A percentile compares a stretch with the other conserved stretches of the same genome.
phyloP scores from a whole-genome alignment of 2,797 vertebrate genomes.

The Alauda arvensis region DNA sequence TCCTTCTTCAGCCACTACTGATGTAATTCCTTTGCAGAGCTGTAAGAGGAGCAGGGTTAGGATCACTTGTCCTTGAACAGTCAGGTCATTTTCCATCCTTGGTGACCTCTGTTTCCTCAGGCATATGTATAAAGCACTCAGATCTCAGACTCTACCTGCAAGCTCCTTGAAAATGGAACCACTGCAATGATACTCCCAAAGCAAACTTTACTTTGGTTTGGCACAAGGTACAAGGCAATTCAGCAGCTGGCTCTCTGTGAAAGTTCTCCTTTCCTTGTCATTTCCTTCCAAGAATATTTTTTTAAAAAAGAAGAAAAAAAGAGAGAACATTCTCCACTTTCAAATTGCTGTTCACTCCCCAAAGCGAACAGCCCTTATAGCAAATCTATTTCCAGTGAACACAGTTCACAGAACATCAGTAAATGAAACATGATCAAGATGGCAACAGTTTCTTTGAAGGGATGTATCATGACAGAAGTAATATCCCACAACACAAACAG shows the following conservation, averaged over 20 bases:
- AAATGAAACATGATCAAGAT: neutral
- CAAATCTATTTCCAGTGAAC: neutral
- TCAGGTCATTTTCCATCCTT: neutral
- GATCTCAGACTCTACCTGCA: constrained; percentile 43
- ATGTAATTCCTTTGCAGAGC: neutral
- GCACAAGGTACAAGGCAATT: constrained; percentile 58
- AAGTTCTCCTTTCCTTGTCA: constrained; percentile 58
- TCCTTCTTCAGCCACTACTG: neutral
- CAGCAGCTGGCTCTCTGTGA: constrained; percentile 57
- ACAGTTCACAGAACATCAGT: neutral
- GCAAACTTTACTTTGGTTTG: constrained; percentile 69
- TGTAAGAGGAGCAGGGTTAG: neutral
- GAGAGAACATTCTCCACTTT: constrained; percentile 8
- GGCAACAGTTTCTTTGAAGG: neutral
- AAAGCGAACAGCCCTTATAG: neutral
- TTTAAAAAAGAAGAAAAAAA: neutral
- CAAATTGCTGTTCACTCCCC: constrained; percentile 17
- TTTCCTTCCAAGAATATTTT: constrained; percentile 63
- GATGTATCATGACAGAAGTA: neutral
- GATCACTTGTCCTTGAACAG: neutral
- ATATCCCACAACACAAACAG: neutral
- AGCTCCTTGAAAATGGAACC: constrained; percentile 67
- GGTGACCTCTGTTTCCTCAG: neutral
- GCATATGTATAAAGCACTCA: neutral
- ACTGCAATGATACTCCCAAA: constrained; percentile 62